Percentiles rank a stretch among this genome's conserved stretches.
Evolutionary conservation across 2,888 invertebrate species (phyloP).

Genomic region (Ariolimax columbianus): DNA sequence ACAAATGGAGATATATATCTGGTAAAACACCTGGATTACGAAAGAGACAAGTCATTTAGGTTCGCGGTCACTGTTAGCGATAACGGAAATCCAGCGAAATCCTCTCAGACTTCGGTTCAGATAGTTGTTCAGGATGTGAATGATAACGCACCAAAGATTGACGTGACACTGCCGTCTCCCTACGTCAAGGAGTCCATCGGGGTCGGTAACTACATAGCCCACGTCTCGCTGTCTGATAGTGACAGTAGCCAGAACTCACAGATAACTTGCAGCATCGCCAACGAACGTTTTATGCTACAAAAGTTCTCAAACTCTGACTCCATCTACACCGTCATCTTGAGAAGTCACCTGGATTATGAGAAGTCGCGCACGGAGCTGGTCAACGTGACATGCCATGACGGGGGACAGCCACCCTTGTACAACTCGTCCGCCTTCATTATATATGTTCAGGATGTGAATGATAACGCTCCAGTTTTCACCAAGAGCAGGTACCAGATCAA

Average conservation of each 20-base stretch:
- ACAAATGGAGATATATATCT: constrained; percentile 91
- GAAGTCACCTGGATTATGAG: constrained; percentile 60
- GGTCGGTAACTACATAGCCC: constrained; percentile 94
- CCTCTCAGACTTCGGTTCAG: constrained; percentile 81
- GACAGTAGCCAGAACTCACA: constrained; percentile 70
- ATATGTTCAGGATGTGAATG: constrained; percentile 59
- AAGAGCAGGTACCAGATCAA: constrained; percentile 48
- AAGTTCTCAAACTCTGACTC: constrained; percentile 57
- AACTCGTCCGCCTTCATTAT: constrained; percentile 56
- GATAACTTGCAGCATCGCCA: constrained; percentile 65
- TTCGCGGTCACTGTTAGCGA: constrained; percentile 82
- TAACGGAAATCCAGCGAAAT: constrained; percentile 60
- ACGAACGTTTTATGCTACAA: constrained; percentile 64
- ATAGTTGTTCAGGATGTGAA: constrained; percentile 84
- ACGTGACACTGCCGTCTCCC: constrained; percentile 87
- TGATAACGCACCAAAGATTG: constrained; percentile 88
- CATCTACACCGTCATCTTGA: constrained; percentile 58
- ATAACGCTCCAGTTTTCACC: constrained; percentile 59
- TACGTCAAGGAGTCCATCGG: constrained; percentile 83
- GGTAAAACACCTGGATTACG: constrained; percentile 89
- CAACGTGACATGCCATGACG: constrained; percentile 60
- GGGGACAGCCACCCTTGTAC: constrained; percentile 54
- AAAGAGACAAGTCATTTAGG: constrained; percentile 86
- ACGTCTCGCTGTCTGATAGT: constrained; percentile 86
- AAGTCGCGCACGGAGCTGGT: constrained; percentile 53